A percentile compares a stretch with the other conserved stretches of the same genome.
Evolutionary conservation across 2,888 invertebrate genomes (phyloP).

Genomic region (Vannuccia rotundouncinata): DNA sequence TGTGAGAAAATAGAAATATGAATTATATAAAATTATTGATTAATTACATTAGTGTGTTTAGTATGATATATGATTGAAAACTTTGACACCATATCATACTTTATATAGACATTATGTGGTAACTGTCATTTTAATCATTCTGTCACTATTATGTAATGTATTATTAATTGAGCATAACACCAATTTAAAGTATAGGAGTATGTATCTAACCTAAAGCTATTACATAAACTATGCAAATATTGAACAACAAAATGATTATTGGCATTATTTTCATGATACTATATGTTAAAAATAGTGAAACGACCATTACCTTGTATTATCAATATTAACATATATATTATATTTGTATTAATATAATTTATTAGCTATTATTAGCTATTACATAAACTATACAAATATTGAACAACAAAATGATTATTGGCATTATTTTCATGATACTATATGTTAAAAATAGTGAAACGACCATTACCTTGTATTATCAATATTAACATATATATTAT

Average conservation of each 20-base stretch:
- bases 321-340: not conserved
- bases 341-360: too few species aligned
- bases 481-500: not conserved
- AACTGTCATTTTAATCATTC: not conserved
- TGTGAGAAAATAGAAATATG: not conserved
- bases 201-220: constrained; percentile 3
- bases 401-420: not conserved
- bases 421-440: not conserved
- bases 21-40: not conserved
- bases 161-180: constrained; percentile 1
- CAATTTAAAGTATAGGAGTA: not conserved
- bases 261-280: not conserved
- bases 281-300: not conserved
- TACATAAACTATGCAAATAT: constrained; percentile 2
- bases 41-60: not conserved
- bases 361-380: too few species aligned
- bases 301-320: not conserved
- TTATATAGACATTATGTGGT: not conserved
- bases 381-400: constrained; percentile 4
- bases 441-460: not conserved
- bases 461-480: not conserved
- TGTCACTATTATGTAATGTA: not conserved
- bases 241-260: not conserved
- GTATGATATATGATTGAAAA: not conserved
- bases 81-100: not conserved